Conservation (phyloP, 2,888 invertebrate genomes). For the Linhomoeus sp. region DNA sequence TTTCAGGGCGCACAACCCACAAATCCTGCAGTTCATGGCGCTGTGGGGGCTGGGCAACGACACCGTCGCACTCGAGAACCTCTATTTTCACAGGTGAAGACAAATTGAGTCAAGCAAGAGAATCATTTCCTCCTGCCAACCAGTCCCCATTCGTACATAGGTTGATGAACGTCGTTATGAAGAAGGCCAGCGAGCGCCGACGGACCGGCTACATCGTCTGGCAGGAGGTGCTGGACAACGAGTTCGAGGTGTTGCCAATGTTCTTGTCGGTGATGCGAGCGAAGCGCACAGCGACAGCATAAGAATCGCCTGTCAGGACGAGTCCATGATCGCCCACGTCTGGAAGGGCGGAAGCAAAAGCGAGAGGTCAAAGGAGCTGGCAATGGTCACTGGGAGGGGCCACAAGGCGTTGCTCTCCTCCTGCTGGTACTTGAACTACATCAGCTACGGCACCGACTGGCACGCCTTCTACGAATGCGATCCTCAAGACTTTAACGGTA, state of each 20-base stretch:
- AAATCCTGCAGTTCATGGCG: conserved; percentile 43
- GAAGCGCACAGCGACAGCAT: too few relatives aligned
- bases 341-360: conserved; percentile 41
- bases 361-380: conserved; percentile 8
- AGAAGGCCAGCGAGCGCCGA: conserved; percentile 10
- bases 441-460: conserved; percentile 37
- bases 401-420: conserved; percentile 43
- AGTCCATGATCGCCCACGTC: conserved; percentile 46
- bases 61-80: conserved; percentile 43
- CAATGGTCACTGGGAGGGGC: conserved; percentile 1
- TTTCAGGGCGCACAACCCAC: conserved; percentile 46
- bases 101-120: too few relatives aligned
- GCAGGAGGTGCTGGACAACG: conserved; percentile 68
- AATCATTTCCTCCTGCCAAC: too few relatives aligned
- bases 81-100: too few relatives aligned
- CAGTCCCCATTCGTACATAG: too few relatives aligned
- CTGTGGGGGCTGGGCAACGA: conserved; percentile 36
- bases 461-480: conserved; percentile 30
- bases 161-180: neutral
- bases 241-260: neutral
- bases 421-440: conserved; percentile 66
- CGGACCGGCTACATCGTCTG: conserved; percentile 47
- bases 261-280: neutral
- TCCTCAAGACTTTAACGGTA: conserved; percentile 30
- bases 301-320: too few relatives aligned